phyloP scores from a whole-genome alignment of 1,140 invertebrate genomes.

The Alviniconcha marisindica region DNA sequence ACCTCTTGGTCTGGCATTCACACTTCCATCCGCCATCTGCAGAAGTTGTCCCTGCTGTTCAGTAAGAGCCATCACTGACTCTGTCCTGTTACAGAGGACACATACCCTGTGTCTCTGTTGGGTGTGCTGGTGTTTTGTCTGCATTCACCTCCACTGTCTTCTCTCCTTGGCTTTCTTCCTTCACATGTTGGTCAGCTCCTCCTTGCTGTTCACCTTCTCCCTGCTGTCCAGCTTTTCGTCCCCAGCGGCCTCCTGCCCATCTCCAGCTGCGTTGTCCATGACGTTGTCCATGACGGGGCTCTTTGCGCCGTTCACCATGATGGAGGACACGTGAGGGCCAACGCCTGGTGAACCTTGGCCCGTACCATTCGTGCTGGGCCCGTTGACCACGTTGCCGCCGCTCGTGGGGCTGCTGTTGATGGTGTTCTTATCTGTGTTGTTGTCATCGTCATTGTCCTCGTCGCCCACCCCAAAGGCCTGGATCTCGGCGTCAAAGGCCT shows the following conservation, averaged over 20 bases:
- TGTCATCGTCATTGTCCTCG: conserved; percentile 26
- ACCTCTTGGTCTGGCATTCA: too few relatives aligned
- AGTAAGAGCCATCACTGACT: too few relatives aligned
- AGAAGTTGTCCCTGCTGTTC: too few relatives aligned
- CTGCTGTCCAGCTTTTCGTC: not conserved
- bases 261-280: not conserved
- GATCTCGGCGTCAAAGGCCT: conserved; percentile 28
- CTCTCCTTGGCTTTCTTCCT: too few relatives aligned
- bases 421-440: not conserved
- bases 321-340: conserved; percentile 35
- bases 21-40: too few relatives aligned
- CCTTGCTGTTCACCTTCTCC: conserved; percentile 48
- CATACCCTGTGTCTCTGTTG: too few relatives aligned
- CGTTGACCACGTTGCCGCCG: not conserved
- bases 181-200: conserved; percentile 50
- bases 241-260: not conserved
- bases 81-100: too few relatives aligned
- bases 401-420: not conserved
- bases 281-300: not conserved
- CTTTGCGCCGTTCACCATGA: conserved; percentile 39
- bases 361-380: not conserved
- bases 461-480: conserved; percentile 28
- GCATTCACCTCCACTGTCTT: too few relatives aligned
- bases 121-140: too few relatives aligned
- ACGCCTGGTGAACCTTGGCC: not conserved